phyloP scores from a whole-genome alignment of 2,113 vertebrate genomes.

The Neopipo cinnamomea region DNA sequence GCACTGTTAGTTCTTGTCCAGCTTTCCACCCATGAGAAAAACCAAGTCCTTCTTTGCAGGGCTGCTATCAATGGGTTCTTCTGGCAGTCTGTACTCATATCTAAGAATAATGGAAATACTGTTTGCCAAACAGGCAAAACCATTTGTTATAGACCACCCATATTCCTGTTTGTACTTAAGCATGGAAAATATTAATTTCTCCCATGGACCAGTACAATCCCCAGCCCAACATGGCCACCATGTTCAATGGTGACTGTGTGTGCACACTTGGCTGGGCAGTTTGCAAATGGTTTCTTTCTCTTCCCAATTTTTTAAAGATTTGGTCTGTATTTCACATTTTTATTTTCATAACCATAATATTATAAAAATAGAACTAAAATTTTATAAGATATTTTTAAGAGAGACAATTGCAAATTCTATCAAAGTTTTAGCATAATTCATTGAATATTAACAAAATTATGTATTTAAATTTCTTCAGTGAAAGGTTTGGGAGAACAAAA shows the following conservation, averaged over 20 bases:
- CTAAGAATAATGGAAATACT: background rate
- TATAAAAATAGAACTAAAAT: slow-evolving; percentile 13
- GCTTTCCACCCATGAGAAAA: no score
- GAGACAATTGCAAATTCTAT: slow-evolving; percentile 16
- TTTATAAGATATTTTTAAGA: background rate
- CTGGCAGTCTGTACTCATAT: background rate
- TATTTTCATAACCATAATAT: slow-evolving; percentile 5
- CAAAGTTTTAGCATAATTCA: slow-evolving; percentile 49
- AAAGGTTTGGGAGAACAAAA: background rate
- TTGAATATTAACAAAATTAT: background rate
- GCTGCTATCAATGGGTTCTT: background rate
- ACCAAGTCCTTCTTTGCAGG: background rate
- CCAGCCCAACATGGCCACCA: rapidly evolving
- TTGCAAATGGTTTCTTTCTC: background rate
- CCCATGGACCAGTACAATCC: background rate
- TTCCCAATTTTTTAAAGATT: background rate
- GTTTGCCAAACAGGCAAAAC: background rate
- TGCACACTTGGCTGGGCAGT: background rate
- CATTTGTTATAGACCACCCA: slow-evolving; percentile 37
- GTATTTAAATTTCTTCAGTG: slow-evolving; percentile 19
- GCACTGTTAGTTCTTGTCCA: background rate
- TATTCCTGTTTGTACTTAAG: slow-evolving; percentile 11
- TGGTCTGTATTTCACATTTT: background rate
- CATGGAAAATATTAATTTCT: background rate
- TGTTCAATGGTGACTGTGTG: background rate